Base-by-base conservation (phyloP, 2,113 vertebrate species). In the Hemicordylus capensis region DNA sequence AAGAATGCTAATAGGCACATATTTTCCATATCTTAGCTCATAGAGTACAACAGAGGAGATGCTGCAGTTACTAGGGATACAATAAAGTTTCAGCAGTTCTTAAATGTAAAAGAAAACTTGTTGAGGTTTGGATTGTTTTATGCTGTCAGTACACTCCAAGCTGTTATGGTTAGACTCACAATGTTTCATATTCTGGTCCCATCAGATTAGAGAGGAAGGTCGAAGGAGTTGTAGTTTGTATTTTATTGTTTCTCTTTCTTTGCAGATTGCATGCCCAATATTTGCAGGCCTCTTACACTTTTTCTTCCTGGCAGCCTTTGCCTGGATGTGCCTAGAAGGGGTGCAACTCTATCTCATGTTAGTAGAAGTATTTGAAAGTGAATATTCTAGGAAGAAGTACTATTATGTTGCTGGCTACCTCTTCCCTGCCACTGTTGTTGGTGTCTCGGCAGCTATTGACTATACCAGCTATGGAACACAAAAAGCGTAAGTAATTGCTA, bases 241-340 rank as follows among this genome's bases (percentile, higher is more conserved):
- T 91, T 87, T 90, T 85, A 76, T n/a, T 91, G 77, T 90, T 87
- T 91, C 72, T 91, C 78, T 94, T 85, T 87, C 87, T 87, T 91
- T 92, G 34, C 92, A 99, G 99, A 98, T 99, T 87, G 98, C 98
- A 61, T 99, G 99, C 76, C 97, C 98, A 26, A 97, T 99, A 95
- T 98, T 99, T 4, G 98, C 99, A 59, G 98, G 98, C 88, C 98
- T 99, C 90, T 96, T 99, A 48, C 99, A 99, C 91, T 99, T 99
- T 93, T 99, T 99, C 97, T 99, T 99, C 96, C 94, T 99, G 95
- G 98, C 98, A 6, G 98, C 98, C 87, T 99, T 99, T 96, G 97
- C 98, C 87, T 99, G 99, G 99, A 99, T 99, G 98, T 99, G 98
- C 93, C 94, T 99, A 82, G 99, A 99, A 95, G 99, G 99, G 54